Base-by-base conservation (phyloP, 2,888 invertebrate species). In the Clepsis dumicolana region DNA sequence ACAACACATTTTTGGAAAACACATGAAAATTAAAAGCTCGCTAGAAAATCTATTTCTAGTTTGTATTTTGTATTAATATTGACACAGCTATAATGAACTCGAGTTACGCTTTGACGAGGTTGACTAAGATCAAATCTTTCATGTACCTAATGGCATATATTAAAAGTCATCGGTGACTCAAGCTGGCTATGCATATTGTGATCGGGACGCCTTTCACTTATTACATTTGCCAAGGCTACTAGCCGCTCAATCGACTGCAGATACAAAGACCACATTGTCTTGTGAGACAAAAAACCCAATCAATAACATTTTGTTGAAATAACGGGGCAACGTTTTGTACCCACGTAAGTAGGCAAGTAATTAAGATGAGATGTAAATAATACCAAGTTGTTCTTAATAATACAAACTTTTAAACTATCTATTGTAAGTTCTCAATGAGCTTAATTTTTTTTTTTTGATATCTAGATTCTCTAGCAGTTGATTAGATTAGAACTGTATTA, bases 181-280 rank as follows among this genome's bases (percentile, higher is more conserved):
- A 81, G 83, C 77, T 74, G 70, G 60, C 69, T 77, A 77, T 80
- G 83, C 83, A 85, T 82, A 77, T 81, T n/a, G n/a, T 38, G 81
- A 80, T 80, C 78, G 78, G 78, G 74, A 77, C 75, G 84, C 92
- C 93, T 93, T 93, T 93, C 93, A 90, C 93, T 90, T 84, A 87
- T 87, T 89, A 86, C 80, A 80, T 88, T 85, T 87, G 82, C 83
- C 89, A 92, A 93, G 92, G 92, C 84, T 89, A 81, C 84, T 86
- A 81, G 81, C 81, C 82, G 85, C 84, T 85, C 85, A 81, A 88
- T 87, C 77, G 85, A 75, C 79, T 84, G 66, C 59, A 75, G 72
- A 76, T 76, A 84, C 84, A 83, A 84, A 85, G 83, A 78, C 73
- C 72, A 75, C 77, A 84, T 87, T 87, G 85, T 85, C 76, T 79